phyloP scores from a whole-genome alignment of 2,888 invertebrate genomes.

The Drosophila antonietae region DNA sequence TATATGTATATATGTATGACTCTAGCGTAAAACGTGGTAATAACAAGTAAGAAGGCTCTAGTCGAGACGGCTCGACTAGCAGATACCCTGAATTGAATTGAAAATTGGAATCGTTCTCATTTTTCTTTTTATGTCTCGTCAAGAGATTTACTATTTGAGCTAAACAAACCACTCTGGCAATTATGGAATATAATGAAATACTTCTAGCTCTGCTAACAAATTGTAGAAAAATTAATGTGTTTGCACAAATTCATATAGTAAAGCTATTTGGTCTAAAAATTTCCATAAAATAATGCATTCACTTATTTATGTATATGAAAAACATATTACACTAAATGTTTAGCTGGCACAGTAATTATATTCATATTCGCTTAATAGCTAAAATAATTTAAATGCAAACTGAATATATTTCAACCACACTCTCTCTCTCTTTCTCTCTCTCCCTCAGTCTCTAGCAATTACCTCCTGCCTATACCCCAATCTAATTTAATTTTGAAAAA shows the following conservation, averaged over 20 bases:
- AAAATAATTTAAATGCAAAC: background rate
- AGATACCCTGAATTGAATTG: no score
- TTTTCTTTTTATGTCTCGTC: no score
- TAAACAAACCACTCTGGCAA: no score
- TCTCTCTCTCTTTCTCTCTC: background rate
- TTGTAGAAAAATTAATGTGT: background rate
- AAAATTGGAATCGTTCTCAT: no score
- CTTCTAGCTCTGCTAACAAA: background rate
- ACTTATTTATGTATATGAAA: background rate
- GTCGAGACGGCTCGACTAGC: no score
- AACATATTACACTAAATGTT: background rate
- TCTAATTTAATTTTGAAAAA: conserved; percentile 3
- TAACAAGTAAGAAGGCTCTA: no score
- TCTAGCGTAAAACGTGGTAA: no score
- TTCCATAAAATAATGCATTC: background rate
- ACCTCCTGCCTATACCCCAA: no score
- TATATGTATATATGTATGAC: no score
- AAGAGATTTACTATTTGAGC: no score
- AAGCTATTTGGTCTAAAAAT: background rate
- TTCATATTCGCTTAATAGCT: background rate
- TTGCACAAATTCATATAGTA: no score
- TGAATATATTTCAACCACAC: no score
- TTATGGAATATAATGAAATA: background rate
- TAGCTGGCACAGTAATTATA: background rate
- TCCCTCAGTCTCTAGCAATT: background rate